Evolutionary conservation across 2,888 invertebrate species (phyloP), one percentile per base, ranked within the genome.

Genomic region (Phytoseiulus persimilis): DNA sequence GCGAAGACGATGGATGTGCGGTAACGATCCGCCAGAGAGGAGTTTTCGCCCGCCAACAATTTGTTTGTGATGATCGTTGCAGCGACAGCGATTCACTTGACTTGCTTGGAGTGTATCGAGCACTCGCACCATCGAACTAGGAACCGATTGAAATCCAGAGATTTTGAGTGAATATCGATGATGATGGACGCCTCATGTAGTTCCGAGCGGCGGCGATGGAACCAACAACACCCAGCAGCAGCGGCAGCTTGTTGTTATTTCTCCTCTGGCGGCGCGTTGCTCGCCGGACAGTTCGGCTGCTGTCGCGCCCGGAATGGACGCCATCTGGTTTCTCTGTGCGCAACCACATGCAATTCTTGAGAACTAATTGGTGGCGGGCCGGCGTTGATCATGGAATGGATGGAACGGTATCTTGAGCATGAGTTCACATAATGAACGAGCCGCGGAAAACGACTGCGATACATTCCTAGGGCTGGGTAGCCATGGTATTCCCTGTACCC

Each of bases 121-220:
- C 18, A 14, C 18, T 14, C 2, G 65, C 65, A 65, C 65, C 65
- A 14, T 65, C 5, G 1, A 23, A 14, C 23, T 2, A 18, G 65
- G 9, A 9, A 39, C 3, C 39, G 65, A 65, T 65, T 1, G 18
- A 65, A 65, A 6, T 65, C 28, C 65, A 2, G 23, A 28, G 65
- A 65, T 65, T 65, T 65, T 18, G 18, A 65, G 65, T 2, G 28
- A 23, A 65, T 65, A 23, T 14, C 28, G 65, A 65, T 65, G 65
- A 65, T 65, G 65, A 65, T 65, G 65, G 65, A 65, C 65, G 65
- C 65, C 65, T 65, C 65, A 65, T 65, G 65, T 65, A 65, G 65
- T 65, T 65, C 65, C 65, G 18, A 65, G 65, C 65, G 65, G 28
- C 65, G 65, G 65, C 65, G 65, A 65, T 28, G 65, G 65, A 23